Evolutionary conservation across 23 tunicate species (phyloP).

Genomic region (Trididemnum clinides): DNA sequence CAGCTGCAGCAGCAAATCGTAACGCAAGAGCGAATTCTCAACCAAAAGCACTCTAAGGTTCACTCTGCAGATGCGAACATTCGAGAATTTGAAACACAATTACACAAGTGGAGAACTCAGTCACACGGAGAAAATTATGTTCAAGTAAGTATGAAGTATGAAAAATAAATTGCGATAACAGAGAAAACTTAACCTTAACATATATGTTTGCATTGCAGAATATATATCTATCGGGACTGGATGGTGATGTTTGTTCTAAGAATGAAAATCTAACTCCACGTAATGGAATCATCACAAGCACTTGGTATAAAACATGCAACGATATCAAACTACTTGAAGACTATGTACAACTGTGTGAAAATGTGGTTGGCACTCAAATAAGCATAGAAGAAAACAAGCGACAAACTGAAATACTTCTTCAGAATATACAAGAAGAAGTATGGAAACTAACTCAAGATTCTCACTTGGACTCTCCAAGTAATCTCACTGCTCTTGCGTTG

Average conservation of each 20-base stretch:
- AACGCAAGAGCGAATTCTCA: conserved; percentile 61
- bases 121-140: conserved; percentile 82
- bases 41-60: conserved; percentile 21
- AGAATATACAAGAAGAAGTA: conserved; percentile 78
- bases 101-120: conserved; percentile 47
- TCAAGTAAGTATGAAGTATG: conserved; percentile 46
- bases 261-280: too few species aligned
- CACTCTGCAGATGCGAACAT: conserved; percentile 45
- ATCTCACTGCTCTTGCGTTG: conserved; percentile 53
- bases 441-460: conserved; percentile 70
- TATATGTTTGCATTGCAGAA: neutral
- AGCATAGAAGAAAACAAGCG: conserved; percentile 82
- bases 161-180: neutral
- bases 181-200: neutral
- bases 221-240: conserved; percentile 71
- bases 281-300: too few species aligned
- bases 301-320: conserved; percentile 10
- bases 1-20: conserved; percentile 52
- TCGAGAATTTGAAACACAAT: conserved; percentile 62
- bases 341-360: conserved; percentile 56
- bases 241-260: too few species aligned
- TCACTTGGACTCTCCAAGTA: neutral
- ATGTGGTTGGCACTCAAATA: conserved; percentile 71
- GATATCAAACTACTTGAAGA: conserved; percentile 39
- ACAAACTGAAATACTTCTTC: conserved; percentile 57